phyloP scores from a whole-genome alignment of 1,140 invertebrate species.

The Trinorchestia longiramus region DNA sequence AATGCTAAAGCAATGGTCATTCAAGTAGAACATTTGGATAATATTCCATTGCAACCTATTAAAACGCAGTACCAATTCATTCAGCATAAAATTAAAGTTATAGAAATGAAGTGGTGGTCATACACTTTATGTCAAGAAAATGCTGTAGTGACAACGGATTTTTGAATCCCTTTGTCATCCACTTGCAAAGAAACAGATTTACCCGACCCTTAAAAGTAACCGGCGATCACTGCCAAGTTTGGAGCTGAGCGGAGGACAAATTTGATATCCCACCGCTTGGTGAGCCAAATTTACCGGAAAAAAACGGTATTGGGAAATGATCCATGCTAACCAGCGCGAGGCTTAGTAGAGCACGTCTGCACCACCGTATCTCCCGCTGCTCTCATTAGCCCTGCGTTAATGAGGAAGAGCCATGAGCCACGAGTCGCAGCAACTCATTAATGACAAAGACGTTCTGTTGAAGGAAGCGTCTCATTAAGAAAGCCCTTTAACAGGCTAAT shows the following conservation, averaged over 20 bases:
- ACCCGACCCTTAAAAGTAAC: not conserved
- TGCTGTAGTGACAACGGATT: too few relatives aligned
- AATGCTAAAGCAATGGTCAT: too few relatives aligned
- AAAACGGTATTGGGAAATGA: not conserved
- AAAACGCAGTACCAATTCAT: too few relatives aligned
- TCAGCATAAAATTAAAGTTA: too few relatives aligned
- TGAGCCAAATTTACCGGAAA: not conserved
- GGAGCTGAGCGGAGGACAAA: not conserved
- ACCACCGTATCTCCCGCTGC: not conserved
- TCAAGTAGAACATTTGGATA: too few relatives aligned
- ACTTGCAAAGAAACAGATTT: too few relatives aligned
- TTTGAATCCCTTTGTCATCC: too few relatives aligned
- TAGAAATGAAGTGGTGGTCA: too few relatives aligned
- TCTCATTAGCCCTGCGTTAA: not conserved
- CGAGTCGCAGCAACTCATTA: conserved; percentile 25
- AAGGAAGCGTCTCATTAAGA: conserved; percentile 51
- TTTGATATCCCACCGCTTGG: not conserved
- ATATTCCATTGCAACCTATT: too few relatives aligned
- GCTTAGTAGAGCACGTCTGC: not conserved
- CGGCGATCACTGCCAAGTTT: not conserved
- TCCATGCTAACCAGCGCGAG: not conserved
- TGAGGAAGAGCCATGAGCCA: conserved; percentile 9
- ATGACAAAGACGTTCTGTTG: conserved; percentile 51
- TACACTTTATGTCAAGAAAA: too few relatives aligned
- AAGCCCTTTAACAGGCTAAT: conserved; percentile 30